Percentiles rank a stretch among this genome's conserved stretches.
Evolutionary conservation across 2,888 invertebrate genomes (phyloP).

Genomic region (Lomographa bimaculata): DNA sequence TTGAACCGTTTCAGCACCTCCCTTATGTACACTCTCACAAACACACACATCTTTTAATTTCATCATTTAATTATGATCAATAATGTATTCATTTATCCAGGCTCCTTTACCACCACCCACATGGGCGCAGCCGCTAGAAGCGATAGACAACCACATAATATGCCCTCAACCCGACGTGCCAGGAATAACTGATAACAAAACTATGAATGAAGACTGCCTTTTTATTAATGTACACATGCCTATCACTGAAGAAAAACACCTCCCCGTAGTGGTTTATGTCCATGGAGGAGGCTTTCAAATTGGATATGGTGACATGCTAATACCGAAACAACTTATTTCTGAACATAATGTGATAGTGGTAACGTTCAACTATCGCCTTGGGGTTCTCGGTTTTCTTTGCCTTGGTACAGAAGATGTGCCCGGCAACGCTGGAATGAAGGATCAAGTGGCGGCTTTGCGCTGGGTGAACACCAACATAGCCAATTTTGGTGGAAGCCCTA

Average conservation of each 20-base stretch:
- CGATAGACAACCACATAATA: slow-evolving; percentile 34
- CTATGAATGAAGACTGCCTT: slow-evolving; percentile 56
- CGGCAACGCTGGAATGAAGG: slow-evolving; percentile 67
- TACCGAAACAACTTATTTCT: slow-evolving; percentile 41
- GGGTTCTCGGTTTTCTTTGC: slow-evolving; percentile 55
- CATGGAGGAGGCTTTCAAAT: slow-evolving; percentile 68
- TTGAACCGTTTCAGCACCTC: no score
- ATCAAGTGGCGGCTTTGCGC: slow-evolving; percentile 54
- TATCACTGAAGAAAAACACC: slow-evolving; percentile 39
- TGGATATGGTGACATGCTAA: slow-evolving; percentile 48
- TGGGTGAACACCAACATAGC: slow-evolving; percentile 60
- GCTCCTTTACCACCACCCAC: slow-evolving; percentile 48
- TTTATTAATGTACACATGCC: slow-evolving; percentile 59
- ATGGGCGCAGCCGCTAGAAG: slow-evolving; percentile 45
- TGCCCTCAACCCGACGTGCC: slow-evolving; percentile 42
- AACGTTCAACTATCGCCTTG: slow-evolving; percentile 58
- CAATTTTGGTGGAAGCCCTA: slow-evolving; percentile 57
- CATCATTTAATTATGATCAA: no score
- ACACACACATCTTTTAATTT: no score
- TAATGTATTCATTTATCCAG: slow-evolving; percentile 27
- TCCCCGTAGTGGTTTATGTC: slow-evolving; percentile 64
- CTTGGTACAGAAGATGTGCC: slow-evolving; percentile 56
- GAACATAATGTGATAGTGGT: slow-evolving; percentile 48
- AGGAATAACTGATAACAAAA: neutral
- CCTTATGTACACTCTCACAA: no score